Conservation (phyloP, 2,888 invertebrate species). For the Cheilosia grossa region DNA sequence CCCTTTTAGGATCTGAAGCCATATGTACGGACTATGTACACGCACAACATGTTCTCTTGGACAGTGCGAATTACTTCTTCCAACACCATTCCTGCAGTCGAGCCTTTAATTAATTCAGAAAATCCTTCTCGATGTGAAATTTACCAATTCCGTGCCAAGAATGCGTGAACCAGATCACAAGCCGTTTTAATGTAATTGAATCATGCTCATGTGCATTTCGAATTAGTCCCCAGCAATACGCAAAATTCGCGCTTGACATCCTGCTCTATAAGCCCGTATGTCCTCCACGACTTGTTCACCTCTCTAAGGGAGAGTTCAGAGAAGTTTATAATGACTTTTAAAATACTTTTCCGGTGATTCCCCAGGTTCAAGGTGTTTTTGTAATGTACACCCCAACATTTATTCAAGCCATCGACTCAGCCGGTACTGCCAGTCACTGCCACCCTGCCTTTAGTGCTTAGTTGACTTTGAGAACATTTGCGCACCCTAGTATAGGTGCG, state of each 20-base stretch:
- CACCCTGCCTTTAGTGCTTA: constrained; percentile 9
- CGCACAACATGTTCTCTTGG: no score
- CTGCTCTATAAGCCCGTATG: neutral
- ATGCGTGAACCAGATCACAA: no score
- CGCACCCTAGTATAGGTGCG: constrained; percentile 6
- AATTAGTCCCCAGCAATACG: constrained; percentile 3
- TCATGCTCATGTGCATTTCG: neutral
- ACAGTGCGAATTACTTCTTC: no score
- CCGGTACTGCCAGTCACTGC: constrained; percentile 59
- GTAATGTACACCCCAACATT: constrained; percentile 35
- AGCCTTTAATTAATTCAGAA: no score
- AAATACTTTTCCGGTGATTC: constrained; percentile 50
- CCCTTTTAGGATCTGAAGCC: no score
- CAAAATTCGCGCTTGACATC: constrained; percentile 23
- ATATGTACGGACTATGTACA: no score
- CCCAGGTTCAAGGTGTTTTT: constrained; percentile 66
- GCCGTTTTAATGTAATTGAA: no score
- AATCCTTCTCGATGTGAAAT: no score
- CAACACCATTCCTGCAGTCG: no score
- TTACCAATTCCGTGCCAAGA: no score
- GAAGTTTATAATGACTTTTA: constrained; percentile 70
- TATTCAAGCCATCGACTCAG: constrained; percentile 30
- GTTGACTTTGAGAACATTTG: constrained; percentile 60
- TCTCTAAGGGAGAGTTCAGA: constrained; percentile 27
- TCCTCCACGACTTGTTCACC: neutral